phyloP scores from a whole-genome alignment of 1,140 invertebrate genomes.

The Drosophila miranda region DNA sequence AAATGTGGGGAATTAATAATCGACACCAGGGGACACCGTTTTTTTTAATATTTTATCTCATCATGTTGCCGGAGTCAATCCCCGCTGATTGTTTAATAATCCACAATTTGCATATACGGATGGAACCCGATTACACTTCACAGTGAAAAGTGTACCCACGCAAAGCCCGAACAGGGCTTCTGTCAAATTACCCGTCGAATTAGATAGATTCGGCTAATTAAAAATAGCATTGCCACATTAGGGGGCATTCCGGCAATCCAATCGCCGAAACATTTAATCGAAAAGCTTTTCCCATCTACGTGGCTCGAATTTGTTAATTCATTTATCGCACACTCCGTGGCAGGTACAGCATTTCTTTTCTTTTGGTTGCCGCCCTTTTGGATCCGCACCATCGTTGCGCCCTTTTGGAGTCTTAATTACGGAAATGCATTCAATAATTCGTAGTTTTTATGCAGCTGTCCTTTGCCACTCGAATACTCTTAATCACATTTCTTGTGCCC shows the following conservation, averaged over 20 bases:
- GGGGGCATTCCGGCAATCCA: not conserved
- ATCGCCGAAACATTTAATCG: constrained; percentile 60
- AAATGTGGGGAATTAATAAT: constrained; percentile 21
- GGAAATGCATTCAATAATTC: constrained; percentile 20
- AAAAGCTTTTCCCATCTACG: constrained; percentile 62
- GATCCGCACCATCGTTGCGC: too few species aligned
- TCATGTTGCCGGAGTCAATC: constrained; percentile 64
- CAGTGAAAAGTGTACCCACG: too few species aligned
- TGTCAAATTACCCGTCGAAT: too few species aligned
- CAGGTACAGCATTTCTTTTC: too few species aligned
- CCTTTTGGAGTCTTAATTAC: constrained; percentile 1
- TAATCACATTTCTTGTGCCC: constrained; percentile 26
- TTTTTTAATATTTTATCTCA: constrained; percentile 38
- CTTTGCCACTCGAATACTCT: not conserved
- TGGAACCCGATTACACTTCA: too few species aligned
- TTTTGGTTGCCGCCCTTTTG: too few species aligned
- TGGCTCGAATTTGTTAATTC: constrained; percentile 38
- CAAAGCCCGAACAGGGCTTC: not conserved
- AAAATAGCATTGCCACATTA: not conserved
- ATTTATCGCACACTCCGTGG: too few species aligned
- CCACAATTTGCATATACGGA: constrained; percentile 57
- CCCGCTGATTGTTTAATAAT: constrained; percentile 60
- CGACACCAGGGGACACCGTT: not conserved
- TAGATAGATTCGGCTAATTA: too few species aligned
- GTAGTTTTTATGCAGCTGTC: not conserved